Evolutionary conservation across 64 coral and sea anemone species (phyloP), one percentile per base, ranked within the genome.

Genomic region (Astreopora myriophthalma): DNA sequence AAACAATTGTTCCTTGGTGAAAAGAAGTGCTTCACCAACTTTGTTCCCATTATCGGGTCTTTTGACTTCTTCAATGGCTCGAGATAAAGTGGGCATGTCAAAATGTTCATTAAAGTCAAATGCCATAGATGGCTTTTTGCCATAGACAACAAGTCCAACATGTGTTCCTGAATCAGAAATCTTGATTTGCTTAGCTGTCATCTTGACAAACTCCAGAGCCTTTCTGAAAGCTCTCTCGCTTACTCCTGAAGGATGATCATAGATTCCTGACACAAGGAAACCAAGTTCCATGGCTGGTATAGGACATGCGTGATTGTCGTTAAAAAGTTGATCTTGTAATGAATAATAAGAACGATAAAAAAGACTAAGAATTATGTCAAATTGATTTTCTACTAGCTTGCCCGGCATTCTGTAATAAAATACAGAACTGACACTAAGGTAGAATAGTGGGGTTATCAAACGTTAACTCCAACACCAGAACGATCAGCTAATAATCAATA

Each of bases 21-120:
- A 90, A 42, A 48, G 35, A 1, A 90, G 48, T 0, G 88, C 88
- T 20, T 69, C 48, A 25, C 61, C 76, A 19, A 78, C 13, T 0
- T 58, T 90, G 76, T 76, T 81, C 23, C 88, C 88, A 7, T n/a
- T 27, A 19, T 20, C 33, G 33, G 88, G 88, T 57, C 24, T 79
- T 27, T 44, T 65, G 5, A 52, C 27, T 6, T 52, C 76, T 64
- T 81, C 44, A 16, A 90, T 80, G 0, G 88, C 76, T 1, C 25
- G n/a, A 5, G 74, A 80, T 57, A 90, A 27, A 31, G n/a, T 69
- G 6, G 40, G 7, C 3, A 52, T 37, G 23, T 64, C 38, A 29
- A 90, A 81, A 33, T 71, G 51, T 38, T 90, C 75, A 24, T 90
- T 90, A 22, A 90, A 90, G 42, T 90, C 88, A 31, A 90, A 90